Evolutionary conservation across 2,888 invertebrate genomes (phyloP), one percentile per base, ranked within the genome.

Genomic region (Netelia virgata): DNA sequence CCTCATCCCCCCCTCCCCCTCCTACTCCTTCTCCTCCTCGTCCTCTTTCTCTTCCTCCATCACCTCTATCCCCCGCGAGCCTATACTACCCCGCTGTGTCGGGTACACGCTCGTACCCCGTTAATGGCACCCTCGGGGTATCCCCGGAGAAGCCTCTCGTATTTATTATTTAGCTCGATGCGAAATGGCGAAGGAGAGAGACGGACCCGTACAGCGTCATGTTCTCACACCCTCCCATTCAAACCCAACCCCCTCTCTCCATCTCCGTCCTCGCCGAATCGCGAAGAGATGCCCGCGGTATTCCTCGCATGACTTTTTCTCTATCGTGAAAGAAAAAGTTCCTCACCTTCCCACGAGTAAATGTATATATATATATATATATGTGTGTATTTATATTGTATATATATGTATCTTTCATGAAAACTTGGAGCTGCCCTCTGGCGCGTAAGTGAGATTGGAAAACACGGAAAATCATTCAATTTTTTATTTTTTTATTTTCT

Each of bases 61-160:
- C 53, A 43, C 53, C 73, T 50, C 43, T 28, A 57, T 41, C 36
- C 47, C 63, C 53, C 69, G 72, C 69, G 57, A 68, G 77, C 82
- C 79, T 79, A 79, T 79, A 79, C 78, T 79, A 28, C 61, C 36
- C 79, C 79, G 72, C 47, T 66, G 72, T 74, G 63, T 70, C 75
- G 47, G 28, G 57, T 83, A 86, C 81, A 83, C 85, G 80, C 85
- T 90, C 91, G 92, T 92, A 91, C 92, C 93, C 92, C 91, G 91
- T 92, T 93, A 93, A 93, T 93, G 93, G 92, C 91, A 93, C 93
- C 93, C 93, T 92, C 90, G 93, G 92, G 93, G 91, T 91, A 92
- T 92, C 90, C 91, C 91, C 89, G 89, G 89, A 89, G 90, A 92
- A 92, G 91, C 92, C 91, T 90, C 92, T 90, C 92, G 90, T 93